Base-by-base conservation (phyloP, 2,888 invertebrate genomes). In the Parnassius mnemosyne region DNA sequence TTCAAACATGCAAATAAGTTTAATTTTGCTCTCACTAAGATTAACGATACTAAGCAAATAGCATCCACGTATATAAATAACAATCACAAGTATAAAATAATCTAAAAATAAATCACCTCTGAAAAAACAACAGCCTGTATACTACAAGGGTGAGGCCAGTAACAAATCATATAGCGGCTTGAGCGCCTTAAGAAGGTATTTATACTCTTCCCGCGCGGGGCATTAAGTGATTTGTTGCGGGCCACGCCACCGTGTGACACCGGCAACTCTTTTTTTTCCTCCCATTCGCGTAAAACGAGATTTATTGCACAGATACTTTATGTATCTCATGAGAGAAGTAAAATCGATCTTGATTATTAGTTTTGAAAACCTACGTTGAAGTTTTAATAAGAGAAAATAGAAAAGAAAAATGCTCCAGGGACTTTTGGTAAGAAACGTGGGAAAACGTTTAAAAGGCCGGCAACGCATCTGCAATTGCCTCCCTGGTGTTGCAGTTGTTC, bases 161-260 rank as follows among this genome's bases (percentile, higher is more conserved):
- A 64, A 83, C 83, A 84, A 84, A 84, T 84, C 84, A 84, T 83
- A 73, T 69, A 66, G 69, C 61, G 75, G 66, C 70, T 57, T 57
- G 65, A 42, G 65, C 72, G 76, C 74, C 77, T 77, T 84, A 83
- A 79, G 79, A 72, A 73, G 71, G 72, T 74, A 75, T 74, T 72
- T 74, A 75, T 74, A 69, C 66, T 57, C 66, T 64, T 58, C 67
- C 65, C 65, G 60, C 59, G 66, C 56, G 66, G 61, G 70, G 72
- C 73, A 76, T 77, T 79, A 79, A 80, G 77, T 84, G 84, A 84
- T 84, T 84, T 84, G 81, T 83, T 61, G 75, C 55, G 53, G 53
- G 20, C 52, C 53, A 50, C 61, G 16, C 57, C 58, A 46, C 61
- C 16, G 11, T 12, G 59, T 51, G 56, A 55, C 59, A 16, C 25